Evolutionary conservation across 2,113 vertebrate genomes (phyloP), one percentile per base, ranked within the genome.

Genomic region (Bambusicola thoracicus): DNA sequence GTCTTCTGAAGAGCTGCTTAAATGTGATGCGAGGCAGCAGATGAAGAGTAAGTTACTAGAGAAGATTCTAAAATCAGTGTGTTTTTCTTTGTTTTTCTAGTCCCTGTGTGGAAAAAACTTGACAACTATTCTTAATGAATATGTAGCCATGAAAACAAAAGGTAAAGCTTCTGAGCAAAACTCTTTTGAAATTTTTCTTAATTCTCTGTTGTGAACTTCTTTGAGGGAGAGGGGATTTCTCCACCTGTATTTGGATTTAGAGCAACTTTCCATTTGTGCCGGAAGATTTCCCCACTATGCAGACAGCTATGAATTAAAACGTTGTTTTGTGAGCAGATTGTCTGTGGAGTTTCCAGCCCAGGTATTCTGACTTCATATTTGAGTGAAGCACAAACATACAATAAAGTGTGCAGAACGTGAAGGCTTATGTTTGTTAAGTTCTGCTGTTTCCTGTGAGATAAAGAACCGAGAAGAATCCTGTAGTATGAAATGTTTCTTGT

Each of bases 61-160:
- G 13, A 72, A 79, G 19, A 43, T 86, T 89, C 65, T 94, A 85
- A 96, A n/a, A 63, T 70, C 29, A 16, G 27, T 93, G 2, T 70
- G 30, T 87, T 79, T 83, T 87, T 77, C 41, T 87, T 79, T 83
- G 84, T 75, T 87, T 88, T 98, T 97, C 27, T 97, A 99, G 99
- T 99, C 99, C 21, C 90, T 99, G 53, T 99, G 99, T 98, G 99
- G 99, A 91, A 99, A 99, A 98, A 99, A 98, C 94, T 97, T 99
- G 94, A 99, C 98, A 85, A 99, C 99, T 66, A 99, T 99, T 96
- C 97, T 99, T 90, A 99, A 99, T 68, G 99, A 99, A 89, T 99
- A 99, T 13, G 98, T 99, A 89, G 98, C 98, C 90, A 98, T 98
- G 94, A 99, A 99, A 98, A 97, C 99, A 85, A 99, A 99, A 98